These are phyloP conservation scores for Otocyon megalotis DNA, from an alignment of 2,113 vertebrate species.

Conservation along the genomic window DNA sequence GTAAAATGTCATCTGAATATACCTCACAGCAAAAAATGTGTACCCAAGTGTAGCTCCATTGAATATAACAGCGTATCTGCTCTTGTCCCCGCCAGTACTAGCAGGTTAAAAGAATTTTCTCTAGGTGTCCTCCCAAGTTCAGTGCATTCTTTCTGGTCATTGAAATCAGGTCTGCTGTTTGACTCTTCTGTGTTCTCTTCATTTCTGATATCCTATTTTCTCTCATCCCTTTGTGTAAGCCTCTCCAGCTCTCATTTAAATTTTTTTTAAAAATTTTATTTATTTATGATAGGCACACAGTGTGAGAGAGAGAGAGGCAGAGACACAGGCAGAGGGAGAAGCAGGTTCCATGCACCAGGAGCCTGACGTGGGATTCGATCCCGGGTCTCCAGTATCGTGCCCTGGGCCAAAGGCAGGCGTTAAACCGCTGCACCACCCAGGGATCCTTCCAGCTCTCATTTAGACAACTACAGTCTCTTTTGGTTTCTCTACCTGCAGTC, in stretches of 20 bases:
- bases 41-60: neutral
- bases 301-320: no score
- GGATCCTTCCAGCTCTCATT: neutral
- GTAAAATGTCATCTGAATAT: neutral
- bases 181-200: neutral
- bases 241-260: neutral
- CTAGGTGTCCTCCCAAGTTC: neutral
- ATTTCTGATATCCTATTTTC: neutral
- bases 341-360: no score
- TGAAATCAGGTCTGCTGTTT: neutral
- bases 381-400: no score
- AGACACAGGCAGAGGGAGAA: no score
- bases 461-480: neutral
- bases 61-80: accelerated
- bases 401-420: no score
- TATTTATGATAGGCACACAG: no score
- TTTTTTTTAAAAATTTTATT: no score
- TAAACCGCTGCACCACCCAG: no score
- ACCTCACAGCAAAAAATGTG: neutral
- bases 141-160: neutral
- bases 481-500: neutral
- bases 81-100: no score
- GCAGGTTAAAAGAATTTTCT: neutral
- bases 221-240: neutral
- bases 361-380: no score